These are phyloP conservation scores for Pristis pectinata DNA, from an alignment of 2,797 vertebrate species.

Conservation along the genomic window DNA sequence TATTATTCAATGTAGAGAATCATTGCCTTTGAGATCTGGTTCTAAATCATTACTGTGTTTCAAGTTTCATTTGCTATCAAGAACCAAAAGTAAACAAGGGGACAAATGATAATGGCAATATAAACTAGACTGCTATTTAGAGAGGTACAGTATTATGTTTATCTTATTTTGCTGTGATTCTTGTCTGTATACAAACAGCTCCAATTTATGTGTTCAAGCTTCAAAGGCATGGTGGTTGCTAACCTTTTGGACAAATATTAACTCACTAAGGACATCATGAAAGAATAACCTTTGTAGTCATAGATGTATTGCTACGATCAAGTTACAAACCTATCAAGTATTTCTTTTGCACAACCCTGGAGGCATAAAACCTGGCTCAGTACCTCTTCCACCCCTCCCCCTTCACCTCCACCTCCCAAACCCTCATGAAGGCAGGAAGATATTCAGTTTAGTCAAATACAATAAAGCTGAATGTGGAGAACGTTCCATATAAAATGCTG, in stretches of 20 bases:
- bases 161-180: neutral
- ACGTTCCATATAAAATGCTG: neutral
- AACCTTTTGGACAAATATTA: neutral
- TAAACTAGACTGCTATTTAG: neutral
- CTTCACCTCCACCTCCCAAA: too few relatives aligned
- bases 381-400: neutral
- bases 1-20: neutral
- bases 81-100: neutral
- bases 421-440: neutral
- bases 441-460: neutral
- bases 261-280: neutral
- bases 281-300: neutral
- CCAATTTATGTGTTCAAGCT: neutral
- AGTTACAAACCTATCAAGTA: neutral
- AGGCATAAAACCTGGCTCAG: neutral
- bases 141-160: neutral
- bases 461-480: neutral
- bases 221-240: neutral
- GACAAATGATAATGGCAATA: neutral
- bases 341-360: neutral
- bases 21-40: neutral
- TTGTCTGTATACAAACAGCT: neutral
- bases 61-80: neutral
- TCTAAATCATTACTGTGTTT: neutral
- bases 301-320: neutral